Evolutionary conservation across 2,797 vertebrate species (phyloP), one percentile per base, ranked within the genome.

Genomic region (Falco peregrinus): DNA sequence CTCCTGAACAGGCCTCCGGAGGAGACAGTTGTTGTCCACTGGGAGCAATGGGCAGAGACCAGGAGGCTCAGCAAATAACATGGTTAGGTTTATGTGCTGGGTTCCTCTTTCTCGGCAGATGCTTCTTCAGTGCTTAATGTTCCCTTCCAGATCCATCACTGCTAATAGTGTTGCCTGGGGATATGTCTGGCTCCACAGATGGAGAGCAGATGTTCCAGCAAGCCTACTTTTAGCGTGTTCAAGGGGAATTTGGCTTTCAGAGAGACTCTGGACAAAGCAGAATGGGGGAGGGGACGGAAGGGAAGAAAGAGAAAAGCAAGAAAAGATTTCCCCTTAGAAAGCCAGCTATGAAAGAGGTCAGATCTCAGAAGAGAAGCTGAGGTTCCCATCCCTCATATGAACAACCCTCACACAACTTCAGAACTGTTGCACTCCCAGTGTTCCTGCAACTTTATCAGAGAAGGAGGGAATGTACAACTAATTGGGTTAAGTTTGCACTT

Each of bases 201-300:
- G 96, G 86, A 26, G 82, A 95, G 75, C 96, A 97, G 96, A 96
- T 97, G 96, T 96, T 95, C 78, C 89, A 87, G 78, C 71, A 78
- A 94, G 33, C 60, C 90, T 89, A 47, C 70, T 90, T 85, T 80
- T 54, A 89, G 78, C 28, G 5, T 90, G 64, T 92, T 92, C 64
- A 61, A 22, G 54, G 81, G 84, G 86, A 80, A 92, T 83, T 91
- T 89, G 90, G 82, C 88, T 90, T 67, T 85, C 64, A 64, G 85
- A 85, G 91, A 86, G 47, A 9, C 29, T 84, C 77, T 90, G 93
- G 81, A 93, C 78, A 80, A 71, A 68, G 50, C 57, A 64, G 37
- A 57, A 71, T 54, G 59, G 45, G 70, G 77, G 39, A 69, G 75
- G 61, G 47, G 11, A 74, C 19, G 11, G 25, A 91, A 74, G 24